phyloP scores from a whole-genome alignment of 2,113 vertebrate genomes.

The Kryptolebias marmoratus region DNA sequence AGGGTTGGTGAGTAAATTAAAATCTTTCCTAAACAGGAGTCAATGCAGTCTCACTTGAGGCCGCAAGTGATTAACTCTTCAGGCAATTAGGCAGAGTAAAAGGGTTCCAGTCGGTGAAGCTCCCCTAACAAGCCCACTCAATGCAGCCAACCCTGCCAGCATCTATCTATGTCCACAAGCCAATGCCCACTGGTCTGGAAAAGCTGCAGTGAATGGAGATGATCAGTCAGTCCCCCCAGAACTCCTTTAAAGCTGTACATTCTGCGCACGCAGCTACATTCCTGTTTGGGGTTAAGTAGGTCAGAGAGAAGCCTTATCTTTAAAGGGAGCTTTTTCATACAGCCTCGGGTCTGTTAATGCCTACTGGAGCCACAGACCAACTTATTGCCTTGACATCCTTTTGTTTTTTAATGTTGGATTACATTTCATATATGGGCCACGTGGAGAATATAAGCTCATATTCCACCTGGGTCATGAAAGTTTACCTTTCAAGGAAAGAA shows the following conservation, averaged over 20 bases:
- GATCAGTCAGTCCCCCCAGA: slow-evolving; percentile 50
- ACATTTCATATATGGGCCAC: background rate
- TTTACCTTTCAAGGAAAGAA: slow-evolving; percentile 2
- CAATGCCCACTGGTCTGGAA: slow-evolving; percentile 67
- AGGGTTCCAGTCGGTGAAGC: slow-evolving; percentile 47
- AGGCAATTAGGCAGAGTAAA: slow-evolving; percentile 48
- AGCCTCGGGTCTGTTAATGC: slow-evolving; percentile 42
- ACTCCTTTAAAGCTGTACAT: slow-evolving; percentile 67
- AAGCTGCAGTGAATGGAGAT: slow-evolving; percentile 73
- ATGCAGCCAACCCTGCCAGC: slow-evolving; percentile 61
- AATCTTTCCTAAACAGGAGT: slow-evolving; percentile 27
- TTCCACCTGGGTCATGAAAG: background rate
- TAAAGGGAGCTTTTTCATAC: slow-evolving; percentile 42
- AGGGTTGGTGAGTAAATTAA: slow-evolving; percentile 9
- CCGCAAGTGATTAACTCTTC: slow-evolving; percentile 32
- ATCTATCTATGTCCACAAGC: slow-evolving; percentile 57
- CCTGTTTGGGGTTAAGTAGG: slow-evolving; percentile 65
- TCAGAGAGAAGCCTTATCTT: slow-evolving; percentile 68
- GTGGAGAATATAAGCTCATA: background rate
- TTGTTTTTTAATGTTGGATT: background rate
- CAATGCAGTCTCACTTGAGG: slow-evolving; percentile 35
- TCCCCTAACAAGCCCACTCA: slow-evolving; percentile 41
- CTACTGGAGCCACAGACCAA: slow-evolving; percentile 15
- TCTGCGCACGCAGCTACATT: slow-evolving; percentile 76
- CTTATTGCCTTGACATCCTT: slow-evolving; percentile 1